phyloP scores from a whole-genome alignment of 2,888 invertebrate genomes.

The Drosophila gaucha region DNA sequence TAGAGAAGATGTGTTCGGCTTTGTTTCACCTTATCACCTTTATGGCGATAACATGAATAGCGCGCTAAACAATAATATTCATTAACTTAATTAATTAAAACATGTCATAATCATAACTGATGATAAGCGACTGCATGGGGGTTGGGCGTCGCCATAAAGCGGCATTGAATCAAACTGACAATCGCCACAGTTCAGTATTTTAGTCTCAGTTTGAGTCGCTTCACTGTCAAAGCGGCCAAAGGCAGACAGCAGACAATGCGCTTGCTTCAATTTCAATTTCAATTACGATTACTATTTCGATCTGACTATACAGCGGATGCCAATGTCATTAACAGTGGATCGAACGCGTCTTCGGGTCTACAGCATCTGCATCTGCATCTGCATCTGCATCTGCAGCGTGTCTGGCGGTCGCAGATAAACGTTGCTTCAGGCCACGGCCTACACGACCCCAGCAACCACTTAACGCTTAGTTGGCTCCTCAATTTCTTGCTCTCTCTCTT shows the following conservation, averaged over 20 bases:
- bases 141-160: constrained; percentile 4
- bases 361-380: constrained; percentile 5
- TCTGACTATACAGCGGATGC: constrained; percentile 23
- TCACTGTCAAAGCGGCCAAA: constrained; percentile 18
- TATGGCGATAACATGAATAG: constrained; percentile 24
- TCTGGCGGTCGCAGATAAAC: constrained; percentile 51
- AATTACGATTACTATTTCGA: constrained; percentile 30
- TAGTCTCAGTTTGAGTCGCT: constrained; percentile 4
- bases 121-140: constrained; percentile 45
- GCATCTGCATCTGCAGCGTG: constrained; percentile 4
- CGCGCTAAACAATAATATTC: constrained; percentile 65
- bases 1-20: neutral
- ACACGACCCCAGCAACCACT: constrained; percentile 53
- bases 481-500: neutral
- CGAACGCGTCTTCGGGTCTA: constrained; percentile 27
- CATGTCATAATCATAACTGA: constrained; percentile 66
- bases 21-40: constrained; percentile 36
- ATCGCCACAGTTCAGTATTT: constrained; percentile 34
- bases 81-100: constrained; percentile 77
- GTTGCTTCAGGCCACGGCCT: constrained; percentile 40
- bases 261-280: constrained; percentile 52
- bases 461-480: constrained; percentile 36
- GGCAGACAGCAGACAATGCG: constrained; percentile 32
- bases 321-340: constrained; percentile 65
- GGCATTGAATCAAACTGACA: constrained; percentile 46